phyloP scores from a whole-genome alignment of 2,888 invertebrate genomes.

The Cantharis flavilabris region DNA sequence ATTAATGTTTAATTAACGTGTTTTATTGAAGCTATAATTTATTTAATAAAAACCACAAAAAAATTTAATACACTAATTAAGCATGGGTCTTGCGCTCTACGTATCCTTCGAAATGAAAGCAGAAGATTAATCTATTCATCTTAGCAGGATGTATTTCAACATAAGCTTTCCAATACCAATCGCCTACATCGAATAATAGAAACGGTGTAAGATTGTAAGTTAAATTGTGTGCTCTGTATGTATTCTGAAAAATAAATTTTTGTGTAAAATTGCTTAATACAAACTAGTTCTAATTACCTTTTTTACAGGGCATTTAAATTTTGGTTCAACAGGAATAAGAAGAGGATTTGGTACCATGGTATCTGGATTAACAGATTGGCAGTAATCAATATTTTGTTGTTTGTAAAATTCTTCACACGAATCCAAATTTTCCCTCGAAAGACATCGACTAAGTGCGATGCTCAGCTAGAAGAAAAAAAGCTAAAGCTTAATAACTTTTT shows the following conservation, averaged over 20 bases:
- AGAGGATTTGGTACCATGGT: background rate
- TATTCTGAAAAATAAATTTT: background rate
- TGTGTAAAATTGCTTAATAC: background rate
- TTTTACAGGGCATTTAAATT: background rate
- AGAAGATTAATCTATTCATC: background rate
- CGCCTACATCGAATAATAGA: background rate
- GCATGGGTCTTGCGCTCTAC: background rate
- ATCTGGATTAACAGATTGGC: background rate
- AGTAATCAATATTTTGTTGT: background rate
- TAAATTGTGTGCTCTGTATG: background rate
- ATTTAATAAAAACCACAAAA: too few species aligned
- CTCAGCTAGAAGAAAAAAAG: background rate
- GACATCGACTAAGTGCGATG: background rate
- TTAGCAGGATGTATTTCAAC: background rate
- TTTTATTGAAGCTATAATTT: too few species aligned
- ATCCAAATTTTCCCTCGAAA: background rate
- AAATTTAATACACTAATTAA: background rate
- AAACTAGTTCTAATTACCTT: background rate
- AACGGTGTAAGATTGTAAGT: background rate
- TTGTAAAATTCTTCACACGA: background rate
- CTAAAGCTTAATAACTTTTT: too few species aligned
- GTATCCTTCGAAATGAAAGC: background rate
- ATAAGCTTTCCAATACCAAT: background rate
- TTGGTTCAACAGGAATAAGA: background rate
- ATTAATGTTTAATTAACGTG: too few species aligned